Conservation (phyloP, 2,113 vertebrate species). For the Clarias gariepinus region DNA sequence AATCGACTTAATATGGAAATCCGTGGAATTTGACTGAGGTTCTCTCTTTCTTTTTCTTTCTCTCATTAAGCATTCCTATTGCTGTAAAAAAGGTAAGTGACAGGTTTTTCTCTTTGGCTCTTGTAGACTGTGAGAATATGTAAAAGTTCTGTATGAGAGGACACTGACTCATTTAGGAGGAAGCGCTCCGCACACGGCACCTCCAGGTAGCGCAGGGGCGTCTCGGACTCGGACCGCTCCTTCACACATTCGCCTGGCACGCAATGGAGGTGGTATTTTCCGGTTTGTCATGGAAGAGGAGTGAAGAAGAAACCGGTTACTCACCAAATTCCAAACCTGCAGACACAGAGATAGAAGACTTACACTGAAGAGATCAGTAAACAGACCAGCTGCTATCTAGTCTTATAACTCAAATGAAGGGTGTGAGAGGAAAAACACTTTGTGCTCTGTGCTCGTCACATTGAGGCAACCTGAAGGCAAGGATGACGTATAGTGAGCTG, state of each 20-base stretch:
- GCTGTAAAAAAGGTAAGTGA: not conserved
- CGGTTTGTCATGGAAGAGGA: constrained; percentile 20
- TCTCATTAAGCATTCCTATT: constrained; percentile 13
- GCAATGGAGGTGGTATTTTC: not conserved
- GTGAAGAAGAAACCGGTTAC: constrained; percentile 29
- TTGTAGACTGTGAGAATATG: not conserved
- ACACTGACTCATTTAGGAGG: constrained; percentile 28
- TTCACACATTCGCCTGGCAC: not conserved
- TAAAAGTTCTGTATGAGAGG: not conserved
- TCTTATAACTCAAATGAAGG: not conserved
- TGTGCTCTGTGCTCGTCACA: not conserved
- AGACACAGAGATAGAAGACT: constrained; percentile 23
- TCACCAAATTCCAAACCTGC: constrained; percentile 16
- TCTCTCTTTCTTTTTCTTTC: constrained; percentile 15
- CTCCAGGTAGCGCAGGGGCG: constrained; percentile 13
- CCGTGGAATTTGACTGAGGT: constrained; percentile 27
- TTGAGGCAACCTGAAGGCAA: constrained; percentile 7
- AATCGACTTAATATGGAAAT: constrained; percentile 28
- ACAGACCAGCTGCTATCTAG: constrained; percentile 16
- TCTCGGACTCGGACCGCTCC: not conserved
- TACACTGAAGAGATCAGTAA: constrained; percentile 32
- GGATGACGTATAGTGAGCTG: not conserved
- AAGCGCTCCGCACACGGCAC: constrained; percentile 12
- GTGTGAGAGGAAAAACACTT: not conserved
- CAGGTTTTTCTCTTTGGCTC: not conserved